Evolutionary conservation across 2,797 vertebrate genomes (phyloP).

Genomic region (Notolepis coatsorum): DNA sequence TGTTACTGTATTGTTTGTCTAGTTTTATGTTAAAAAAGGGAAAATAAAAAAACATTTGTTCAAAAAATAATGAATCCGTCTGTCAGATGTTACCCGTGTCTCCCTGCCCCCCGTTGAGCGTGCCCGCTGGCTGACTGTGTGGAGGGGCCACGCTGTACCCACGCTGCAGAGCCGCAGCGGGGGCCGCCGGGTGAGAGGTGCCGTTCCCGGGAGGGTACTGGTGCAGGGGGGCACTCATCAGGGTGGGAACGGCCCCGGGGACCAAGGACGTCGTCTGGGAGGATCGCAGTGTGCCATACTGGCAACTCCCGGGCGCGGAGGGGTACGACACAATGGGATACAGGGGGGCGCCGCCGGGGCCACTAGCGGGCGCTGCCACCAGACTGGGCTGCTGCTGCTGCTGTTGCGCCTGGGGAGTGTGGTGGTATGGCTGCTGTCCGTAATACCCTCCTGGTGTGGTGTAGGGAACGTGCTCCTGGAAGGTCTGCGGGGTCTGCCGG

Average conservation of each 20-base stretch:
- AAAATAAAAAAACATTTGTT: too few species aligned
- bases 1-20: too few species aligned
- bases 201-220: constrained; percentile 78
- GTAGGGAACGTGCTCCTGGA: constrained; percentile 78
- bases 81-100: constrained; percentile 77
- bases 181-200: constrained; percentile 38
- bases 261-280: constrained; percentile 75
- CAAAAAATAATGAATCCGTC: not conserved
- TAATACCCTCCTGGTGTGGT: constrained; percentile 77
- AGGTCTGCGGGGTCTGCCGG: constrained; percentile 74
- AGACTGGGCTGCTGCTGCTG: constrained; percentile 78
- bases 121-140: constrained; percentile 55
- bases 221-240: constrained; percentile 77
- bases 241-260: constrained; percentile 69
- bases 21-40: too few species aligned
- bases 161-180: constrained; percentile 66
- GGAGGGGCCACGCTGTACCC: constrained; percentile 64
- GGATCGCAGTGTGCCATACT: constrained; percentile 83
- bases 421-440: constrained; percentile 69
- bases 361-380: constrained; percentile 65
- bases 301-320: constrained; percentile 78
- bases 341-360: constrained; percentile 73
- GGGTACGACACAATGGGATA: constrained; percentile 87
- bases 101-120: constrained; percentile 83
- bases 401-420: constrained; percentile 82